A percentile compares a stretch with the other conserved stretches of the same genome.
These are phyloP conservation scores for Pipistrellus nathusii DNA, from an alignment of 2,797 vertebrate species.

Conservation along the genomic window DNA sequence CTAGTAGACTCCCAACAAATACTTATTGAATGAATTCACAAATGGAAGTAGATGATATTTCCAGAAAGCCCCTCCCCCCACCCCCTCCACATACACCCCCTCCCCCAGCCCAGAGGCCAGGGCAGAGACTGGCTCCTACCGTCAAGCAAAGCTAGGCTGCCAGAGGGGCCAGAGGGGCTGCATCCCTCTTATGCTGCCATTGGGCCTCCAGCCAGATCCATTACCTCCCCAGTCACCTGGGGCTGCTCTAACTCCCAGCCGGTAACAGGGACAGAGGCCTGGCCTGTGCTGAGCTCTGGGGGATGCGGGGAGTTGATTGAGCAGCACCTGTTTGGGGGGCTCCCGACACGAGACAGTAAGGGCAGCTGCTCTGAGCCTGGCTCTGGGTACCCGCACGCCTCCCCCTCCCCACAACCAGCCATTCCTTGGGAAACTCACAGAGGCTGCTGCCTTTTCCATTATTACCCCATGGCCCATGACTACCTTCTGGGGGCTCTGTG, in stretches of 20 bases:
- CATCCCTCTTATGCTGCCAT: rapidly evolving
- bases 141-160: background rate
- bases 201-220: background rate
- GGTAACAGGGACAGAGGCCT: background rate
- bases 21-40: background rate
- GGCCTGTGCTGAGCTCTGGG: background rate
- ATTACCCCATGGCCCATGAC: rapidly evolving
- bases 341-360: rapidly evolving
- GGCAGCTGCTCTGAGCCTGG: background rate
- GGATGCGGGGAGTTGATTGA: rapidly evolving
- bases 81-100: background rate
- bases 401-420: background rate
- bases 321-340: rapidly evolving
- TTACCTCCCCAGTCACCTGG: background rate
- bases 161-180: background rate
- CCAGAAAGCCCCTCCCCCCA: background rate
- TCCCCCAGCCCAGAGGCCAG: background rate
- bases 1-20: background rate
- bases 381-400: no score
- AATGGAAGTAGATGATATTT: background rate
- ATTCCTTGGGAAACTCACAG: background rate
- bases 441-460: background rate
- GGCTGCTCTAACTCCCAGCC: background rate
- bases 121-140: background rate
- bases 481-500: background rate